Base-by-base conservation (phyloP, 2,113 vertebrate genomes). In the Lontra canadensis region DNA sequence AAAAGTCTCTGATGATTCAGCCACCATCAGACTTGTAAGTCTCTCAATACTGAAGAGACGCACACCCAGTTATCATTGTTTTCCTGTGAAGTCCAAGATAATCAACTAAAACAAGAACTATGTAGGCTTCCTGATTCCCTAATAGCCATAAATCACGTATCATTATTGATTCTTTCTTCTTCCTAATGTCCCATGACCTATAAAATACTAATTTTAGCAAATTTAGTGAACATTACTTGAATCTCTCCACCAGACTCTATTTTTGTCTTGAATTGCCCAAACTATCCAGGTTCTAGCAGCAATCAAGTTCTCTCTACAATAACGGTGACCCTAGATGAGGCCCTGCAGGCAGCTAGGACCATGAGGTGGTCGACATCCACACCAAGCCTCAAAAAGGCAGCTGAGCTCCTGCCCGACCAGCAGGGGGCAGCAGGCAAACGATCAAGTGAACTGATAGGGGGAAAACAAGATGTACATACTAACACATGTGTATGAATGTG, bases 341-440 rank as follows among this genome's bases (percentile, higher is more conserved):
- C 39, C 21, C 61, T 21, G 2, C 1, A 29, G 39, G 84, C 23
- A 26, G 44, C 23, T 31, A 49, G 6, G 5, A 39, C 4, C 9
- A 31, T 20, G 26, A 55, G 39, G 69, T 3, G 39, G 34, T 36
- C 42, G 25, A 89, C 6, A 29, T 82, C 79, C 20, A 42, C 6
- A 47, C 1, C 59, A 10, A 61, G 9, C 15, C 34, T 14, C 47
- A 69, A 17, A 67, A 34, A 63, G n/a, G 23, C 12, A 3, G 1
- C 61, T 42, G 36, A 55, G 25, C 18, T 88, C 42, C 85, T 79
- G 4, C 12, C 20, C 4, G 23, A 15, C 80, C 74, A 84, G 63
- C 78, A 97, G 47, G 7, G 93, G 87, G 57, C 90, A 94, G 34
- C 63, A 85, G 26, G 49, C 63, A 74, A 31, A 88, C 21, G 90